phyloP scores from a whole-genome alignment of 2,797 vertebrate genomes.

The Chelmon rostratus region DNA sequence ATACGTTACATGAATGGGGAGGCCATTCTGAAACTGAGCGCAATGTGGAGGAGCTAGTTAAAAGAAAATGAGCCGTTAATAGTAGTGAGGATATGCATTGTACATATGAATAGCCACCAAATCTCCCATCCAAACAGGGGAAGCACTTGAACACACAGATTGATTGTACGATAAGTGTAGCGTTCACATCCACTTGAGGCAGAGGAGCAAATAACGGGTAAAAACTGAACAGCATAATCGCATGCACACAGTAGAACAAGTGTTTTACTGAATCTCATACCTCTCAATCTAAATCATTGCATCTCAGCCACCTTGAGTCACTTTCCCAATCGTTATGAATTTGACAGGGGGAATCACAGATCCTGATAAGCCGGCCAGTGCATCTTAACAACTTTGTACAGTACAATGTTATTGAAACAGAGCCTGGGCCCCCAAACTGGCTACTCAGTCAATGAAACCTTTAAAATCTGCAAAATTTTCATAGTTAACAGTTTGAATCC shows the following conservation, averaged over 20 bases:
- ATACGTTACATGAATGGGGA: not conserved
- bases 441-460: slow-evolving; percentile 35
- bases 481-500: slow-evolving; percentile 24
- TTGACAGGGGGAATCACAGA: slow-evolving; percentile 23
- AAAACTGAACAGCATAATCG: not conserved
- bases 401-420: slow-evolving; percentile 30
- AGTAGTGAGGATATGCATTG: not conserved
- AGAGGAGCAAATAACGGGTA: slow-evolving; percentile 6
- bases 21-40: slow-evolving; percentile 8
- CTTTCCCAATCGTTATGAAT: slow-evolving; percentile 12
- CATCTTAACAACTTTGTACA: not conserved
- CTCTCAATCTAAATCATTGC: slow-evolving; percentile 1
- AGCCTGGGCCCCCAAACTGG: slow-evolving; percentile 23
- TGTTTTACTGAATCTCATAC: not conserved
- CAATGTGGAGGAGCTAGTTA: not conserved
- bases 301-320: not conserved
- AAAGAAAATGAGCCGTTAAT: not conserved
- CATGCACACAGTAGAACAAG: not conserved
- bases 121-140: slow-evolving; percentile 10
- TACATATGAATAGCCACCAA: not conserved
- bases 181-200: slow-evolving; percentile 15
- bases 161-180: not conserved
- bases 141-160: slow-evolving; percentile 1
- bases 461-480: slow-evolving; percentile 37
- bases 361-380: slow-evolving; percentile 5